Base-by-base conservation (phyloP, 2,888 invertebrate genomes). In the Rhodophaea formosa region DNA sequence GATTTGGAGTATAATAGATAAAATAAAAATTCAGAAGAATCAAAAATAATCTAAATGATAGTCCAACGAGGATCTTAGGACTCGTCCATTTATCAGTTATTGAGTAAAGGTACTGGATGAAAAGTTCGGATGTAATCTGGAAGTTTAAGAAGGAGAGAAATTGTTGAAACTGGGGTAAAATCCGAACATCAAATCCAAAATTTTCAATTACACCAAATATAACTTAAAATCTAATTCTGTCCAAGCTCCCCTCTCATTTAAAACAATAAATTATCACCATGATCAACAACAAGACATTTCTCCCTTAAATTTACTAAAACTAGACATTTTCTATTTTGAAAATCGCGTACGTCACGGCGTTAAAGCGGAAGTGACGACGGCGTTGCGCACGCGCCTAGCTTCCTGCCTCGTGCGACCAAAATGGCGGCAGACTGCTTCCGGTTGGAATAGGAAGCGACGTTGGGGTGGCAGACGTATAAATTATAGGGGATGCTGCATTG, bases 331-430 rank as follows among this genome's bases (percentile, higher is more conserved):
- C 82, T 51, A 51, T 51, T 51, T 51, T 82, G 76, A 79, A 81
- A 85, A 86, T 77, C 74, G 67, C 79, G 77, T 72, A 77, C 78
- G 77, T 82, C 79, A 80, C 76, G 75, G 74, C 74, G 77, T 74
- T 66, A 67, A 75, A 74, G 59, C 81, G 89, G 90, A 88, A 82
- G 82, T 84, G 82, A 84, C 84, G 74, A 74, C 74, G 80, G 79
- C 72, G 75, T 64, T 88, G 88, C 88, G 89, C 88, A 89, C 86
- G 90, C 88, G 89, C 72, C 75, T 49, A 67, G 74, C 82, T 86
- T 89, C 89, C 88, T 80, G 88, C 82, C 88, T 84, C 89, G 89
- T 89, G 88, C 81, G 77, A 76, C 78, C 89, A 90, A 91, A 89
- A 91, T 91, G 91, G 90, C 91, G 87, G 88, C 89, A 69, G 79